Conservation (phyloP, 2,113 vertebrate genomes). For the Bubalus kerabau region DNA sequence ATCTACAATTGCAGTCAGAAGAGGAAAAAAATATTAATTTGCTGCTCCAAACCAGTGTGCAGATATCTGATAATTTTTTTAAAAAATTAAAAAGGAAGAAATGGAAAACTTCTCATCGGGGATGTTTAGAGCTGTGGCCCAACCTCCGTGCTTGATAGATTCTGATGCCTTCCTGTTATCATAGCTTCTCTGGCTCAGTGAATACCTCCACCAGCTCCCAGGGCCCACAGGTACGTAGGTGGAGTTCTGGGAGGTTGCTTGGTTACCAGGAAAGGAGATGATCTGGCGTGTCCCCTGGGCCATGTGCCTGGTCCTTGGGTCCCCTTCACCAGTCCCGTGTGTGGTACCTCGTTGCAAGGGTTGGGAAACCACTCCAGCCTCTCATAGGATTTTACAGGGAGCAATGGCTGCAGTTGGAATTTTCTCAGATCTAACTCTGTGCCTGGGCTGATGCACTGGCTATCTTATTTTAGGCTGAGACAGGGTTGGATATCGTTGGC, state of each 20-base stretch:
- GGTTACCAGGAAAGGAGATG: conserved; percentile 37
- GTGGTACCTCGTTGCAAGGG: neutral
- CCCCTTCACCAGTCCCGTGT: conserved; percentile 33
- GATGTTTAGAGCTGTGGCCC: neutral
- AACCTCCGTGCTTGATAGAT: neutral
- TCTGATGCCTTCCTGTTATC: conserved; percentile 20
- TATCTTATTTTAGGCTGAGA: neutral
- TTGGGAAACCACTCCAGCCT: neutral
- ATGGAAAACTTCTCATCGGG: neutral
- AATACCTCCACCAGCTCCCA: neutral
- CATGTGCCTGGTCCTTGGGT: conserved; percentile 27
- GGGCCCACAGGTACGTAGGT: conserved; percentile 30
- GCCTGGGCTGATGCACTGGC: neutral
- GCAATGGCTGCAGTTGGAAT: accelerated
- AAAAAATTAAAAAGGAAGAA: neutral
- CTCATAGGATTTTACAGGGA: neutral
- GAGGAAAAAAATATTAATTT: conserved; percentile 11
- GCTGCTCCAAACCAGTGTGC: neutral
- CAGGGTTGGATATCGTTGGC: neutral
- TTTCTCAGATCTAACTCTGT: neutral
- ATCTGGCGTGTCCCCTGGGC: neutral
- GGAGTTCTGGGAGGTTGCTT: conserved; percentile 53
- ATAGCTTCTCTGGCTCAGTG: conserved; percentile 8
- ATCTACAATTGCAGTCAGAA: conserved; percentile 36
- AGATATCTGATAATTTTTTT: neutral